Evolutionary conservation across 2,888 invertebrate genomes (phyloP), one percentile per base, ranked within the genome.

Genomic region (Mallateleia sp.): DNA sequence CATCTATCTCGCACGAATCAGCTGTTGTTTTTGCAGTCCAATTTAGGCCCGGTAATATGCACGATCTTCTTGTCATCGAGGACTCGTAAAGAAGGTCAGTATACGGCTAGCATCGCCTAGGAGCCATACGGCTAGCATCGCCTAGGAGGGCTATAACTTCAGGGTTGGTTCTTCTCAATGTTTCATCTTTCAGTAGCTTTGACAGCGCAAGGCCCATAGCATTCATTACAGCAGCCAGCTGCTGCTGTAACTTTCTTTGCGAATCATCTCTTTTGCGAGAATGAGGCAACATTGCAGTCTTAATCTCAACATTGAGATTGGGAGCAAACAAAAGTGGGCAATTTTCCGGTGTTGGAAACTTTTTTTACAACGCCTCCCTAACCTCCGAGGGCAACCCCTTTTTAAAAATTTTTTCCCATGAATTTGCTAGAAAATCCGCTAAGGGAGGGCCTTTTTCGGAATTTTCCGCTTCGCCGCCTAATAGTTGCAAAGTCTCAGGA

Each of bases 231-330:
- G 14, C 45, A 7, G n/a, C 45, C 5, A n/a, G 15, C 11, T 45
- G 14, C 5, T n/a, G 3, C 45, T 45, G 45, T 4, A 11, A 4
- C 4, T 4, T 3, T n/a, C 14, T 45, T n/a, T 45, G 45, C 3
- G 5, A 45, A 14, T 11, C 45, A 45, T 45, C 45, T 14, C 14
- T 45, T 45, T n/a, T 45, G n/a, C n/a, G n/a, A n/a, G n/a, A n/a
- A n/a, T n/a, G n/a, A n/a, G n/a, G n/a, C n/a, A n/a, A n/a, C n/a
- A 45, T 45, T 20, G 69, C 18, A 0, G 32, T n/a, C 24, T 50
- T 18, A 15, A 88, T 25, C 50, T 85, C 78, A 32, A 28, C 9
- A 32, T 88, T 85, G 4, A 82, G 18, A 11, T 56, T 50, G n/a
- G 82, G 85, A 3, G 32, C 85, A 20, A n/a, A 50, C n/a, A 85